Evolutionary conservation across 2,888 invertebrate species (phyloP).

Genomic region (Rugalucina vietnamica): DNA sequence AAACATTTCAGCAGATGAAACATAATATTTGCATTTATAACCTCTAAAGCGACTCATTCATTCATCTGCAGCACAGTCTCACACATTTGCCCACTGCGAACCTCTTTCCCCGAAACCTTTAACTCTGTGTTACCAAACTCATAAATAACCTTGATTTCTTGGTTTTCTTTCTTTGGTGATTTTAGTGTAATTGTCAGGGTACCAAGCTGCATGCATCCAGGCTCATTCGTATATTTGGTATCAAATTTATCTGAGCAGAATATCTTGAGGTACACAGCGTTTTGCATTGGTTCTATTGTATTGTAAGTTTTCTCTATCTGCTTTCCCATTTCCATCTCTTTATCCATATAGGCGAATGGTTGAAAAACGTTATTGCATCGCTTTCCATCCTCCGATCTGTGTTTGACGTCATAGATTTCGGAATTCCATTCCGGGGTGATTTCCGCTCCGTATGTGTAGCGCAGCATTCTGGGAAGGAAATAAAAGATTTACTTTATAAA

Average conservation of each 20-base stretch:
- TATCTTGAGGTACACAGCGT: conserved; percentile 40
- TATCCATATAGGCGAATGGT: conserved; percentile 39
- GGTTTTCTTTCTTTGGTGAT: conserved; percentile 40
- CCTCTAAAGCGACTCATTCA: conserved; percentile 31
- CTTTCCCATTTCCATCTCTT: conserved; percentile 32
- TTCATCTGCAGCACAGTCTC: conserved; percentile 46
- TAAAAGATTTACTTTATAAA: too few relatives aligned
- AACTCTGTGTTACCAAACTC: conserved; percentile 57
- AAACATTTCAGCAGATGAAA: not conserved
- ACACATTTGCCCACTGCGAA: conserved; percentile 27
- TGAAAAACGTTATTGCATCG: conserved; percentile 50
- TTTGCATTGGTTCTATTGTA: conserved; percentile 43
- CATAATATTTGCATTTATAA: too few relatives aligned
- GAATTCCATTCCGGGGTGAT: conserved; percentile 59
- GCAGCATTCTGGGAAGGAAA: conserved; percentile 38
- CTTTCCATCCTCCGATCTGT: conserved; percentile 40
- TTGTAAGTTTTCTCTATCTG: conserved; percentile 40
- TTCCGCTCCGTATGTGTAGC: conserved; percentile 63
- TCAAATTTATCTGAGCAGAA: conserved; percentile 44
- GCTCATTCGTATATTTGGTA: conserved; percentile 46
- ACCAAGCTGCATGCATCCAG: conserved; percentile 43
- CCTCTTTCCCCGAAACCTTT: conserved; percentile 42
- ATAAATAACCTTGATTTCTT: conserved; percentile 50
- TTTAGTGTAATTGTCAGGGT: conserved; percentile 42
- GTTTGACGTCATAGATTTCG: conserved; percentile 23